A percentile compares a stretch with the other conserved stretches of the same genome.
Conservation (phyloP, 2,113 vertebrate genomes). For the Crocuta crocuta region DNA sequence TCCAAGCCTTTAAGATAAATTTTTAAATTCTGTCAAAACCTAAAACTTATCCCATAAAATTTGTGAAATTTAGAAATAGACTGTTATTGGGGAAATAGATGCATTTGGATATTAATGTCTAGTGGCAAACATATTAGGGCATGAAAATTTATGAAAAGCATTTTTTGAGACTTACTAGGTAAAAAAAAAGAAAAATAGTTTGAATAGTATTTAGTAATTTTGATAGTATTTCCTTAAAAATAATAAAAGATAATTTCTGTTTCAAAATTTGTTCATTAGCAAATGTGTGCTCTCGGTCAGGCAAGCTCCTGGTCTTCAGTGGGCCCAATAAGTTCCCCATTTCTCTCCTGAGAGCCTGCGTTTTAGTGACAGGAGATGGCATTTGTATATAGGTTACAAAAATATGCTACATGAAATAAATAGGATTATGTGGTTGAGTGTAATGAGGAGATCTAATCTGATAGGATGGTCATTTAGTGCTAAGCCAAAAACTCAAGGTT, state of each 20-base stretch:
- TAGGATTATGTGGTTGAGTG: background rate
- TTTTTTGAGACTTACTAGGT: background rate
- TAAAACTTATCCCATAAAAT: background rate
- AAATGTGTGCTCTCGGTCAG: background rate
- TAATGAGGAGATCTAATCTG: background rate
- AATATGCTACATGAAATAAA: background rate
- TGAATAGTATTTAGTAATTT: background rate
- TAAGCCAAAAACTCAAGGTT: background rate
- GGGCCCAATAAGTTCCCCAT: rapidly evolving
- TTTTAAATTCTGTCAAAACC: background rate
- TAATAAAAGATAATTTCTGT: background rate
- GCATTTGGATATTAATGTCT: background rate
- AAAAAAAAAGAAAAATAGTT: background rate
- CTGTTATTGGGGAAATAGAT: background rate
- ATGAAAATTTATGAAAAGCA: background rate
- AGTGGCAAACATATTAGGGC: background rate
- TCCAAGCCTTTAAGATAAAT: background rate
- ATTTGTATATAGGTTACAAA: background rate
- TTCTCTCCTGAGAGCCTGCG: background rate
- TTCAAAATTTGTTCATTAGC: background rate
- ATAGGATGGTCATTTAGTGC: background rate
- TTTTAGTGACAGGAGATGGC: background rate
- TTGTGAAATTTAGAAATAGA: background rate
- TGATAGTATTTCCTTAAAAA: background rate
- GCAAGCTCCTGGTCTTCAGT: background rate